These are phyloP conservation scores for Diachasma alloeum DNA, from an alignment of 1,140 invertebrate species.

Conservation along the genomic window DNA sequence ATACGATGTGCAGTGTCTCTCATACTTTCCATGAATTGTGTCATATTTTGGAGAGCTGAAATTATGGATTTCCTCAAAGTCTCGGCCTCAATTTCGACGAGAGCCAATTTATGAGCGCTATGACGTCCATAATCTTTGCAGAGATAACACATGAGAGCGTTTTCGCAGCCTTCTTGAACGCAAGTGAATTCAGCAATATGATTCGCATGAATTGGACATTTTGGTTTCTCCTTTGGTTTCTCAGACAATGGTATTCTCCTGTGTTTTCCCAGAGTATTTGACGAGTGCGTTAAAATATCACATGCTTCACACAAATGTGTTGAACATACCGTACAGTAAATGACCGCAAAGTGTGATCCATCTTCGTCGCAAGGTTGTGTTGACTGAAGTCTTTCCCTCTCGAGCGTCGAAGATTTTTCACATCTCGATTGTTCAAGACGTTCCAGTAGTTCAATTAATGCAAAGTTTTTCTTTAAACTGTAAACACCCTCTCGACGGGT, in stretches of 20 bases:
- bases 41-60: slow-evolving; percentile 66
- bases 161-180: slow-evolving; percentile 68
- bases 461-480: slow-evolving; percentile 74
- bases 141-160: slow-evolving; percentile 69
- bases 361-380: slow-evolving; percentile 70
- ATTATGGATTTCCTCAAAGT: slow-evolving; percentile 66
- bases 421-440: slow-evolving; percentile 61
- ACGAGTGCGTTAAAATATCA: slow-evolving; percentile 68
- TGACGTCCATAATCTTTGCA: slow-evolving; percentile 72
- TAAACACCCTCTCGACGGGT: slow-evolving; percentile 66
- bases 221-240: slow-evolving; percentile 70
- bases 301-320: slow-evolving; percentile 71
- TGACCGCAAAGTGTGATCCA: slow-evolving; percentile 68
- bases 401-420: slow-evolving; percentile 62
- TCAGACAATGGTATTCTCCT: slow-evolving; percentile 70
- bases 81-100: slow-evolving; percentile 70
- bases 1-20: slow-evolving; percentile 67
- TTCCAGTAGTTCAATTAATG: slow-evolving; percentile 70
- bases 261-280: slow-evolving; percentile 68
- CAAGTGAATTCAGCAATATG: slow-evolving; percentile 72
- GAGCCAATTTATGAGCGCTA: slow-evolving; percentile 68
- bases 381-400: slow-evolving; percentile 63
- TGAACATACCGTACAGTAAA: slow-evolving; percentile 70
- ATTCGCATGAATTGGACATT: slow-evolving; percentile 68
- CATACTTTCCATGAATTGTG: slow-evolving; percentile 70